Evolutionary conservation across 1,140 invertebrate species (phyloP).

Genomic region (Cepaea nemoralis): DNA sequence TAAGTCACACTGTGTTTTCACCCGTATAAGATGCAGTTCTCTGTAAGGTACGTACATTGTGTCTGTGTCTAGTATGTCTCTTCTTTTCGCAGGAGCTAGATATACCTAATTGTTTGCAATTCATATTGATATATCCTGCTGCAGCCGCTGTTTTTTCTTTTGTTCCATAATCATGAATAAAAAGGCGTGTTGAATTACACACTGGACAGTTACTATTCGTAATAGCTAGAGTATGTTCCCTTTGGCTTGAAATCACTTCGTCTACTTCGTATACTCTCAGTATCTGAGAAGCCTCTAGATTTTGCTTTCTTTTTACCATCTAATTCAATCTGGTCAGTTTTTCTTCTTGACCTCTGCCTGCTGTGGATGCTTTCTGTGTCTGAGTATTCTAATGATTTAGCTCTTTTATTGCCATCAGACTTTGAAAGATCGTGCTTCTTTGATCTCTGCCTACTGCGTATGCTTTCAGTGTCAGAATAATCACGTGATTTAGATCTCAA

Average conservation of each 20-base stretch:
- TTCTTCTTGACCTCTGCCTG: not conserved
- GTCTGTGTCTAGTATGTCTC: too few species aligned
- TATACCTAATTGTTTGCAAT: too few species aligned
- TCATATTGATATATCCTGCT: too few species aligned
- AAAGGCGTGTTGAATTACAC: not conserved
- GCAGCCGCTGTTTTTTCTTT: too few species aligned
- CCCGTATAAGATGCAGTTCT: too few species aligned
- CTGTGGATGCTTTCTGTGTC: constrained; percentile 29
- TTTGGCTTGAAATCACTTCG: constrained; percentile 20
- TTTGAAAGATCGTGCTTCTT: not conserved
- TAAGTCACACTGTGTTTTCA: too few species aligned
- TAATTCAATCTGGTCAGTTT: too few species aligned
- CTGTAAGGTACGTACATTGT: too few species aligned
- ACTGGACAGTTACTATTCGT: constrained; percentile 27
- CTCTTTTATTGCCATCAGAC: not conserved
- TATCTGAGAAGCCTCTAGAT: not conserved
- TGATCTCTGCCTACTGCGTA: not conserved
- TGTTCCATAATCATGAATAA: too few species aligned
- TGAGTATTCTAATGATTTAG: not conserved
- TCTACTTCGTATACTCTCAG: constrained; percentile 24
- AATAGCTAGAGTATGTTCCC: constrained; percentile 38
- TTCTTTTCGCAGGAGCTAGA: too few species aligned
- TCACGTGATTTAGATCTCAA: not conserved
- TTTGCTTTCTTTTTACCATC: not conserved
- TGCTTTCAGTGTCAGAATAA: not conserved